phyloP scores from a whole-genome alignment of 2,888 invertebrate genomes.

The Andrena minutula region DNA sequence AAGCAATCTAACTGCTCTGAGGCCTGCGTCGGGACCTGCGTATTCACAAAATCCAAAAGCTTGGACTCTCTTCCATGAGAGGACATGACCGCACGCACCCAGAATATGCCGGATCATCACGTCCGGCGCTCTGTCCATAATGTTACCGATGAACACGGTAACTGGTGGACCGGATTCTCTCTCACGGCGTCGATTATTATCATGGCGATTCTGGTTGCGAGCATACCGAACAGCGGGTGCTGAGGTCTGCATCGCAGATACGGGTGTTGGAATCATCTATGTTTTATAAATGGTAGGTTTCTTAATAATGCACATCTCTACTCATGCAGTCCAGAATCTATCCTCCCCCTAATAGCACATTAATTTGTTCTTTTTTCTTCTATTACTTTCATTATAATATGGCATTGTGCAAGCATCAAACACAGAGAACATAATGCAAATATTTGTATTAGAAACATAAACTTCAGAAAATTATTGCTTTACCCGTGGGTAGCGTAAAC shows the following conservation, averaged over 20 bases:
- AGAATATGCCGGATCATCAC: slow-evolving; percentile 97
- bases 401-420: slow-evolving; percentile 45
- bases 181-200: slow-evolving; percentile 81
- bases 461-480: slow-evolving; percentile 5
- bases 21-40: slow-evolving; percentile 97
- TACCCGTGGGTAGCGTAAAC: neutral
- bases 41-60: slow-evolving; percentile 99
- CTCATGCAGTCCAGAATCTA: slow-evolving; percentile 70
- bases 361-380: slow-evolving; percentile 37
- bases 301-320: slow-evolving; percentile 76
- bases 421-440: slow-evolving; percentile 9
- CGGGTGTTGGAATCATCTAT: slow-evolving; percentile 86
- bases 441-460: slow-evolving; percentile 10
- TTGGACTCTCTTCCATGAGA: slow-evolving; percentile 98
- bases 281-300: slow-evolving; percentile 74
- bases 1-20: slow-evolving; percentile 96
- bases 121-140: slow-evolving; percentile 97
- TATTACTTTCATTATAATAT: slow-evolving; percentile 19
- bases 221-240: slow-evolving; percentile 82
- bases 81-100: slow-evolving; percentile 96
- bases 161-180: slow-evolving; percentile 92
- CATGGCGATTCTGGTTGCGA: slow-evolving; percentile 82
- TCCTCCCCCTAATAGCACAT: slow-evolving; percentile 68
- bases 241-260: slow-evolving; percentile 84
- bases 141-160: slow-evolving; percentile 99